Evolutionary conservation across 2,888 invertebrate species (phyloP).

Genomic region (Apantesis nais): DNA sequence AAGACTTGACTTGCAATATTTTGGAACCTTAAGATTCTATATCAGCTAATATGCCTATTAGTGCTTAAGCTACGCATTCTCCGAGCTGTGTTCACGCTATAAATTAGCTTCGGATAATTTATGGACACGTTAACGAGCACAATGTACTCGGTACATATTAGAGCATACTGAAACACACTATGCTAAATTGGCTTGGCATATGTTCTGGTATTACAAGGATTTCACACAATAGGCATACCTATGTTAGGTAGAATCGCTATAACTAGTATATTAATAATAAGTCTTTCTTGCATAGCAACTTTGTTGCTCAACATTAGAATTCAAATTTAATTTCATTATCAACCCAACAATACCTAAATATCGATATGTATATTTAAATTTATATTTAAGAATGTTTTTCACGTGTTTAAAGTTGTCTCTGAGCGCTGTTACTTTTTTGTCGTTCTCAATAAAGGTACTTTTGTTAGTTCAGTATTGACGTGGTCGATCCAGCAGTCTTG

Average conservation of each 20-base stretch:
- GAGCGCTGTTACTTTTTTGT: no score
- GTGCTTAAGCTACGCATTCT: constrained; percentile 6
- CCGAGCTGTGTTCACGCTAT: constrained; percentile 19
- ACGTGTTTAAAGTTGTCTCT: no score
- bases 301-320: no score
- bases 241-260: background rate
- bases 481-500: no score
- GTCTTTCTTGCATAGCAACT: background rate
- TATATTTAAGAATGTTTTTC: no score
- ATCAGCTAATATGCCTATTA: constrained; percentile 5
- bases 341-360: no score
- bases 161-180: background rate
- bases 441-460: no score
- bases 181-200: background rate
- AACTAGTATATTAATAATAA: background rate
- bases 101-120: constrained; percentile 29
- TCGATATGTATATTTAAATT: no score
- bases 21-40: background rate
- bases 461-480: no score
- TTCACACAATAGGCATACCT: background rate
- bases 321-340: no score
- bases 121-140: constrained; percentile 21
- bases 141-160: background rate
- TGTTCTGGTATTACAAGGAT: background rate
- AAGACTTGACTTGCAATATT: background rate